Evolutionary conservation across 2,888 invertebrate species (phyloP), one percentile per base, ranked within the genome.

Genomic region (Vanessa cardui): DNA sequence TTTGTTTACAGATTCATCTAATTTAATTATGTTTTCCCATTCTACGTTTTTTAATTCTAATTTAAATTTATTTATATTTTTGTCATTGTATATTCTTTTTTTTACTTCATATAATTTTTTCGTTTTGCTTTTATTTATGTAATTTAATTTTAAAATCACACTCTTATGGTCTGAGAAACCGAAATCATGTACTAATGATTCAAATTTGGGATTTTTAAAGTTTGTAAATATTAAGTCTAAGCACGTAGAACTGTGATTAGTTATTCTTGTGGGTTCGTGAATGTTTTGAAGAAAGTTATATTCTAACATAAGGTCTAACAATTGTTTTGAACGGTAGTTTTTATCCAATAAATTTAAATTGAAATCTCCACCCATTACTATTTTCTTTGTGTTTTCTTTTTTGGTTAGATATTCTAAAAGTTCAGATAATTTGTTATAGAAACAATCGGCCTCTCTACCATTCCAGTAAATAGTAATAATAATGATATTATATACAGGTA

Each of bases 391-490:
- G n/a, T 69, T 8, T 72, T 74, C 58, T 69, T 72, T 76, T 8
- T n/a, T 65, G 16, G 12, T n/a, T 39, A 73, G 8, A 44, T 26
- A 39, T 9, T 69, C 18, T 16, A 73, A 46, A 5, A 73, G 21
- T 33, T 60, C 62, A 59, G 61, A 60, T n/a, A 72, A 16, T n/a
- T 21, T n/a, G 3, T 15, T 9, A 50, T 66, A 74, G 26, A 74
- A 73, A 26, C 63, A 6, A 44, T 73, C 71, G 20, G 67, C 31
- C 26, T 26, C 58, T 68, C 68, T 68, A 66, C 68, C 9, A 44
- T 69, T 54, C 73, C 74, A 73, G 26, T 76, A 76, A 18, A 74
- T n/a, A 21, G 50, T 56, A 49, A 76, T 66, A 21, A 74, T 9
- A 26, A 76, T 21, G 6, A 72, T 0, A 56, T 73, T 70, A 9